These are phyloP conservation scores for Desmodus rotundus DNA, from an alignment of 2,113 vertebrate genomes.

Conservation along the genomic window DNA sequence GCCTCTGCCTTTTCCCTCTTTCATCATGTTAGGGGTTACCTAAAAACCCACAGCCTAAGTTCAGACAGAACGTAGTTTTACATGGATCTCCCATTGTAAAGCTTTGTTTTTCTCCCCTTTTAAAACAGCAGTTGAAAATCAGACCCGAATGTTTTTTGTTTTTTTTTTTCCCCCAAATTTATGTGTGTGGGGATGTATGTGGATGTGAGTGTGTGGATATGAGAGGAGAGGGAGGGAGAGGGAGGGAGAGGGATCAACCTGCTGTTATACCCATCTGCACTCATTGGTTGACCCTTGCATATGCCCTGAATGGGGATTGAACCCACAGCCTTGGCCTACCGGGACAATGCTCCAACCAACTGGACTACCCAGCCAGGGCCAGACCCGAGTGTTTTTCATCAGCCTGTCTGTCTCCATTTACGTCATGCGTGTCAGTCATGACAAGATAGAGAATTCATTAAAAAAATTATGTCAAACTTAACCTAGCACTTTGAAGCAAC, in stretches of 20 bases:
- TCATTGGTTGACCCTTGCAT: no score
- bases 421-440: conserved; percentile 36
- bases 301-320: no score
- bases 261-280: no score
- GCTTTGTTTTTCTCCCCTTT: background rate
- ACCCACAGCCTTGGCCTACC: no score
- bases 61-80: background rate
- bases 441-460: conserved; percentile 42
- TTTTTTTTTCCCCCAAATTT: no score
- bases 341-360: no score
- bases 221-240: no score
- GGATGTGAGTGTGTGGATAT: no score
- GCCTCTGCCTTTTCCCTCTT: background rate
- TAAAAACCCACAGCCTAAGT: background rate
- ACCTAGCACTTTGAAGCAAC: conserved; percentile 36
- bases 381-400: conserved; percentile 16
- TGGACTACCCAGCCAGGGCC: no score
- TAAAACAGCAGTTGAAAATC: conserved; percentile 24
- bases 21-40: background rate
- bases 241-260: no score
- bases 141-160: background rate
- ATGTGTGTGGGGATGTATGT: no score
- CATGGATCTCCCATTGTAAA: conserved; percentile 19
- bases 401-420: conserved; percentile 28
- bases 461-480: background rate